These are phyloP conservation scores for Numenius phaeopus DNA, from an alignment of 2,797 vertebrate species.

Conservation along the genomic window DNA sequence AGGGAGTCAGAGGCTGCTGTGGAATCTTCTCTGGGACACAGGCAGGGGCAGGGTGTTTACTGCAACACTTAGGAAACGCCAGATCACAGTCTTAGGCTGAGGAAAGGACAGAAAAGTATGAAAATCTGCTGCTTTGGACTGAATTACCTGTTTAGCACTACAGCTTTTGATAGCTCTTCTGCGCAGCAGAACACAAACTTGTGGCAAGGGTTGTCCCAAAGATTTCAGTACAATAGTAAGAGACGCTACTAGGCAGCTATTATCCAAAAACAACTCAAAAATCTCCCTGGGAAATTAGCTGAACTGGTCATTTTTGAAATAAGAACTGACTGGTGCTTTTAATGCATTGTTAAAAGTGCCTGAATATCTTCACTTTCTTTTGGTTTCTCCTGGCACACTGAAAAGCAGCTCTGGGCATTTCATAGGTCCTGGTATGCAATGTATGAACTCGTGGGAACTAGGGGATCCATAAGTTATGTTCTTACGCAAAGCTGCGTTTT, in stretches of 20 bases:
- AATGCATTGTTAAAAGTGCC: background rate
- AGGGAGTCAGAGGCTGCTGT: background rate
- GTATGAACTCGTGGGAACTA: background rate
- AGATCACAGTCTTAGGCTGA: background rate
- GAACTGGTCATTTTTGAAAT: background rate
- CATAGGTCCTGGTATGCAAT: background rate
- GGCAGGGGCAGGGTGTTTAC: background rate
- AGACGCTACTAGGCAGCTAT: background rate
- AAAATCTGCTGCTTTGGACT: background rate
- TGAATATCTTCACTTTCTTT: background rate
- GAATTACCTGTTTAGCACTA: background rate
- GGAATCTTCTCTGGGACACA: background rate
- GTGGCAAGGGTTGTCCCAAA: background rate
- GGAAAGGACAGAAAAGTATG: background rate
- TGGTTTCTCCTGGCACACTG: background rate
- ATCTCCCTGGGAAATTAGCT: background rate
- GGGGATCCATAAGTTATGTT: background rate
- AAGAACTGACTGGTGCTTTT: background rate
- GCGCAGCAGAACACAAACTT: background rate
- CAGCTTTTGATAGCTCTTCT: background rate
- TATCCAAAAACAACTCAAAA: background rate
- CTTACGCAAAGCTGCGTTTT: background rate
- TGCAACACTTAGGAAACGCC: background rate
- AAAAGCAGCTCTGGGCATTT: background rate
- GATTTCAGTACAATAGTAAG: background rate